phyloP scores from a whole-genome alignment of 2,888 invertebrate species.

The Litoditis marina region DNA sequence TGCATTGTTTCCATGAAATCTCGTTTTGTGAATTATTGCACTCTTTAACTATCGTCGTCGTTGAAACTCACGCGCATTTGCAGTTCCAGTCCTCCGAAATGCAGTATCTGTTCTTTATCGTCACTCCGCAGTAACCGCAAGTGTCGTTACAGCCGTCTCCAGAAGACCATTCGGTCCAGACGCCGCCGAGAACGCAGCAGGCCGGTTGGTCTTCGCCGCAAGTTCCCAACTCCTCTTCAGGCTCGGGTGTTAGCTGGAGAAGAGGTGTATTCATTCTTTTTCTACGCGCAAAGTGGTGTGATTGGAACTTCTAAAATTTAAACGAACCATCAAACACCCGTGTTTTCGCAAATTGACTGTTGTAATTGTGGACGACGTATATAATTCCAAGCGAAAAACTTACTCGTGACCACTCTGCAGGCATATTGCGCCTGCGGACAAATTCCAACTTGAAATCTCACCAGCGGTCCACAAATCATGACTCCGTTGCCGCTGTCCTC shows the following conservation, averaged over 20 bases:
- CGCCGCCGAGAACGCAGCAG: slow-evolving; percentile 18
- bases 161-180: slow-evolving; percentile 27
- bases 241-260: no score
- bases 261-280: no score
- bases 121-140: slow-evolving; percentile 34
- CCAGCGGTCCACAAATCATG: slow-evolving; percentile 4
- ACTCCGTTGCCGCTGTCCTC: slow-evolving; percentile 9
- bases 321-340: no score
- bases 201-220: slow-evolving; percentile 6
- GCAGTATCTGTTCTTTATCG: slow-evolving; percentile 25
- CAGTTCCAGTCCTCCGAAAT: slow-evolving; percentile 22
- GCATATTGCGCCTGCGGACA: no score
- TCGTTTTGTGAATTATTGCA: no score
- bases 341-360: no score
- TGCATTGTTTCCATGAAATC: neutral
- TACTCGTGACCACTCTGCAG: no score
- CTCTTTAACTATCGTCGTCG: no score
- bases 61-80: slow-evolving; percentile 25
- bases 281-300: no score
- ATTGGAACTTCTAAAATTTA: no score
- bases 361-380: no score
- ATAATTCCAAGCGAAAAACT: no score
- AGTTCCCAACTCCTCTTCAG: neutral
- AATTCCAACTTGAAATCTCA: neutral
- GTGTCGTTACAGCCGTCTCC: slow-evolving; percentile 22